These are phyloP conservation scores for Bos indicus DNA, from an alignment of 2,113 vertebrate genomes.

Conservation along the genomic window DNA sequence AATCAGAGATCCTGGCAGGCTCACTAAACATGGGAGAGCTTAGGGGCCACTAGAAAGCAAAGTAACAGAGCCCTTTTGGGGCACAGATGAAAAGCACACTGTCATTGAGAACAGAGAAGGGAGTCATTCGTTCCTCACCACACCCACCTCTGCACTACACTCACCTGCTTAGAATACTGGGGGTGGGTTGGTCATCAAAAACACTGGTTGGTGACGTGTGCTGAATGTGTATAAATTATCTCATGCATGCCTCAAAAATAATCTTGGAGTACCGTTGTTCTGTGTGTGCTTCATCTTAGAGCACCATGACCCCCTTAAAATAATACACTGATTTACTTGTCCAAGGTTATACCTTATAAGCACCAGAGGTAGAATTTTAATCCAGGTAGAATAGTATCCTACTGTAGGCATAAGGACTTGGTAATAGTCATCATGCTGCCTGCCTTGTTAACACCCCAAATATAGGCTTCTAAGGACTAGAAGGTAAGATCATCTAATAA, in stretches of 20 bases:
- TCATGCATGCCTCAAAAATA: neutral
- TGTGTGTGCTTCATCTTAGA: neutral
- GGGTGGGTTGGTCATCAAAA: neutral
- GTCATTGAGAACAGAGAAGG: neutral
- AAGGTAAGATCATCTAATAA: neutral
- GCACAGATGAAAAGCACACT: neutral
- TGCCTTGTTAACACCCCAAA: neutral
- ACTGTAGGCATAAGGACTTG: neutral
- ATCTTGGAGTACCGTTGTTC: neutral
- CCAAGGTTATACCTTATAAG: neutral
- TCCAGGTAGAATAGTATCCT: neutral
- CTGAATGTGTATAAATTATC: neutral
- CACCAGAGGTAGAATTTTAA: neutral
- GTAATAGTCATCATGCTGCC: neutral
- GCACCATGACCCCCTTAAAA: neutral
- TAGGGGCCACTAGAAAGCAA: neutral
- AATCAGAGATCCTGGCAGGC: neutral
- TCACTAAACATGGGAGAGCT: neutral
- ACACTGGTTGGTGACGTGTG: neutral
- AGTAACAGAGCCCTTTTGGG: neutral
- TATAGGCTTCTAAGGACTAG: neutral
- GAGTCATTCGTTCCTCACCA: accelerated
- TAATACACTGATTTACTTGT: neutral
- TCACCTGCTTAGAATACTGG: neutral
- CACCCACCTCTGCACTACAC: accelerated